Evolutionary conservation across 1,140 invertebrate genomes (phyloP), one percentile per base, ranked within the genome.

Genomic region (Pachyrhynchus sulphureomaculatus): DNA sequence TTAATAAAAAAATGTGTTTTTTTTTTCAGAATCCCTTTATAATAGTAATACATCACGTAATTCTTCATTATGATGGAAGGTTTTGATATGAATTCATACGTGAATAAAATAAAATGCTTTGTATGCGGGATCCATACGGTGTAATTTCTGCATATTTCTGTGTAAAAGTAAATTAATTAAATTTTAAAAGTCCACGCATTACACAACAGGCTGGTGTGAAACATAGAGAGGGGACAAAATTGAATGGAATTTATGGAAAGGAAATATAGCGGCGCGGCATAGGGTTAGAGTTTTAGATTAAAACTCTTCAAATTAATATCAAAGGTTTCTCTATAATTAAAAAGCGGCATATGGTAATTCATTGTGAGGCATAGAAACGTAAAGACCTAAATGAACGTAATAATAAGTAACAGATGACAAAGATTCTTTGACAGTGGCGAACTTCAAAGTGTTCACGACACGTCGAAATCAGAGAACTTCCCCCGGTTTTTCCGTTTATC

Each of bases 351-450:
- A 70, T 71, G 62, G 66, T 75, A 75, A 73, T 65, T 72, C 74
- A 75, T 73, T 72, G 72, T 72, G 71, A 62, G 63, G 62, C 47
- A 67, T 68, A 65, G 58, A 68, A 69, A 68, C 67, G 62, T 64
- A 68, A 71, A 72, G 69, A 65, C 65, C 59, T 54, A 74, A 75
- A 75, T 72, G 74, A 74, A 75, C 72, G 74, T 67, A 74, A 76
- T 75, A 74, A 75, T 76, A 76, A 75, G 57, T 75, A 74, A 73
- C 67, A 65, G 70, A 69, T 75, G 71, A 76, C 74, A 76, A 76
- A 73, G 72, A 66, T 68, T 65, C 68, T 73, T 74, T 74, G 71
- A 73, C 64, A 64, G 60, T 67, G 62, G 61, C 65, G 56, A 57
- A 74, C 72, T 71, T 75, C 74, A 75, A 75, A 75, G 74, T 74